These are phyloP conservation scores for Trichonephila clavipes DNA, from an alignment of 1,140 invertebrate genomes.

Conservation along the genomic window DNA sequence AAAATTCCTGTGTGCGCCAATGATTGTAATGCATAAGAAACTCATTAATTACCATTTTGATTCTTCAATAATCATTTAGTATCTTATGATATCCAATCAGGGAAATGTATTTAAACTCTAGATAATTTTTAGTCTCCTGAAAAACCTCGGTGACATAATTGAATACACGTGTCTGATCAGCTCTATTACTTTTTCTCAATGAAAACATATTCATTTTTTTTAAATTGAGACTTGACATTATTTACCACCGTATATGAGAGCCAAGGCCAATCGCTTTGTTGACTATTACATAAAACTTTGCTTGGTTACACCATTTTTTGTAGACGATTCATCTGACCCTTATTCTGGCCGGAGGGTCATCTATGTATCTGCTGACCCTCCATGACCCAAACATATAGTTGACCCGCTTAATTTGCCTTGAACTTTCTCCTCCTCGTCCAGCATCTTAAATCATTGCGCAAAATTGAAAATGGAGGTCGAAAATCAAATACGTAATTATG, in stretches of 20 bases:
- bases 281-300: conserved; percentile 65
- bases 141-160: background rate
- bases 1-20: no score
- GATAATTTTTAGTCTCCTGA: background rate
- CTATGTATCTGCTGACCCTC: conserved; percentile 19
- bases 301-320: background rate
- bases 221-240: conserved; percentile 1
- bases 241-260: background rate
- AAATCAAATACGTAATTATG: conserved; percentile 42
- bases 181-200: background rate
- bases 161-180: background rate
- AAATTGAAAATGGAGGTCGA: conserved; percentile 3
- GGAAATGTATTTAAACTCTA: no score
- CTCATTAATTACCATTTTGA: no score
- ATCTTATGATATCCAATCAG: no score
- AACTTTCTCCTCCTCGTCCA: conserved; percentile 54
- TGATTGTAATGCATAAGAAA: no score
- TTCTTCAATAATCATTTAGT: no score
- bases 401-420: conserved; percentile 53
- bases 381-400: conserved; percentile 25
- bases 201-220: background rate
- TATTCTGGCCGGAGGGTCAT: conserved; percentile 65
- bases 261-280: conserved; percentile 64
- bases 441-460: background rate
- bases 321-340: conserved; percentile 38